Evolutionary conservation across 1,140 invertebrate genomes (phyloP).

Genomic region (Pinna nobilis): DNA sequence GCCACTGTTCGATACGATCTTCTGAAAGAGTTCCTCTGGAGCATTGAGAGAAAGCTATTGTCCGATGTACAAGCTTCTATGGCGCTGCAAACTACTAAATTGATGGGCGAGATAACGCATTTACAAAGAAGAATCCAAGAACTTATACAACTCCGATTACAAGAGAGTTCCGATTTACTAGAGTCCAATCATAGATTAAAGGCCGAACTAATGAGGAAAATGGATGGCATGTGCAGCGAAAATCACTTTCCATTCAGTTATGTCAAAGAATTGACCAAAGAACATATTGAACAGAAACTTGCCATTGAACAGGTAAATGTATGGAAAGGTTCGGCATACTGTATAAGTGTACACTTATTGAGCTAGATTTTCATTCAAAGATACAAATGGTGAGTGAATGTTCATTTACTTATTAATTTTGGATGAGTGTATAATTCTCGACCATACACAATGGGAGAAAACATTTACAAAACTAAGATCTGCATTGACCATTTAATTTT

Average conservation of each 20-base stretch:
- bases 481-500: too few relatives aligned
- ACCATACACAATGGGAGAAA: too few relatives aligned
- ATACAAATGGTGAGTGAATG: too few relatives aligned
- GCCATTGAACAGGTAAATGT: constrained; percentile 3
- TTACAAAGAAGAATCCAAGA: constrained; percentile 5
- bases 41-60: background rate
- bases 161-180: background rate
- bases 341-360: too few relatives aligned
- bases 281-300: background rate
- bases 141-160: background rate
- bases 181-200: background rate
- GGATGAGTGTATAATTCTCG: too few relatives aligned
- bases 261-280: background rate
- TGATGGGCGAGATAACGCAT: background rate
- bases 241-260: constrained; percentile 7
- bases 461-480: too few relatives aligned
- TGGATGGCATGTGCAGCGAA: background rate
- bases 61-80: background rate
- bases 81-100: background rate
- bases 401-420: too few relatives aligned
- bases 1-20: too few relatives aligned
- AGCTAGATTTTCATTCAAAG: too few relatives aligned
- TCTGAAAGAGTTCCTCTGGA: constrained; percentile 10
- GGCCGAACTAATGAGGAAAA: background rate
- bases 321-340: background rate